A percentile compares a stretch with the other conserved stretches of the same genome.
These are phyloP conservation scores for Vimba vimba DNA, from an alignment of 2,113 vertebrate species.

Conservation along the genomic window DNA sequence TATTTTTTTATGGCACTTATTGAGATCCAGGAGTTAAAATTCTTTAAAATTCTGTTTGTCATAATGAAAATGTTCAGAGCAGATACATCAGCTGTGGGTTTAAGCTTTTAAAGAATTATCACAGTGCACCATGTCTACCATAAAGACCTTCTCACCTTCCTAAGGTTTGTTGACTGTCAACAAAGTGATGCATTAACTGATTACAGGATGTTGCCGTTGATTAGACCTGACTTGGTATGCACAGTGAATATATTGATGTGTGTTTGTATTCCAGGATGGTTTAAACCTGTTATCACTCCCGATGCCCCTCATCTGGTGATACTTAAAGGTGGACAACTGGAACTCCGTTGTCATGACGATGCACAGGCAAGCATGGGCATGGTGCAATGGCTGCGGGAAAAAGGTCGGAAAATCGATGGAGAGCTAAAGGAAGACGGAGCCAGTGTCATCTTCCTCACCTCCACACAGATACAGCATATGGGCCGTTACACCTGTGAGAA, in stretches of 20 bases:
- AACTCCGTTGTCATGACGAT: conserved; percentile 73
- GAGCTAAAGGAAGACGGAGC: conserved; percentile 62
- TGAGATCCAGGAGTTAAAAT: neutral
- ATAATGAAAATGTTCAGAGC: neutral
- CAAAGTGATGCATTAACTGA: neutral
- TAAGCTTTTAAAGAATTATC: neutral
- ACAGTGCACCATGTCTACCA: neutral
- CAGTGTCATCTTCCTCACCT: conserved; percentile 56
- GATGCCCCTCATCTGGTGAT: conserved; percentile 70
- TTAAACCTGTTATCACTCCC: conserved; percentile 71
- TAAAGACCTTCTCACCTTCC: neutral
- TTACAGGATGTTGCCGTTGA: neutral
- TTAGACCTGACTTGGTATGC: neutral
- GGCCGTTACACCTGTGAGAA: conserved; percentile 75
- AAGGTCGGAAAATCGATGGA: conserved; percentile 69
- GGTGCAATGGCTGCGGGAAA: conserved; percentile 73
- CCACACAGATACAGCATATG: conserved; percentile 70
- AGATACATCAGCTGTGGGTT: neutral
- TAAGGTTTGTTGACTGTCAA: neutral
- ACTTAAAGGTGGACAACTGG: conserved; percentile 68
- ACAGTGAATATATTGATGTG: neutral
- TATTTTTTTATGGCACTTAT: neutral
- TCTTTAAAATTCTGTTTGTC: neutral
- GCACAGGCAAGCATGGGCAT: conserved; percentile 29
- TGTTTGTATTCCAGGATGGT: conserved; percentile 66